Conservation (phyloP, 2,113 vertebrate genomes). For the Cyphomyrus plagiostoma region DNA sequence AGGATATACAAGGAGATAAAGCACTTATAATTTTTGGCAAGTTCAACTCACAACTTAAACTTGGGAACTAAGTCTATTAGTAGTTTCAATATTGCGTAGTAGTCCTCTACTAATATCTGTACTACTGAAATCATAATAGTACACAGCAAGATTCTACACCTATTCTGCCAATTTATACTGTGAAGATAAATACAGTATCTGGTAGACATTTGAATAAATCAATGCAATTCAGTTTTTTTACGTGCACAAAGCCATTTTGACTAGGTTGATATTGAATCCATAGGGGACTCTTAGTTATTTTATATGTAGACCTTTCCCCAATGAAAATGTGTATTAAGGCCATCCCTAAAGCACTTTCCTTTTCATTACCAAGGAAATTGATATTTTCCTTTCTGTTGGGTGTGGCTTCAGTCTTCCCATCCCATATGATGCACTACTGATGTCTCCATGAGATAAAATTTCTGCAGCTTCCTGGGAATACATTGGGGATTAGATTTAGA, state of each 20-base stretch:
- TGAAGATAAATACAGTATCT: background rate
- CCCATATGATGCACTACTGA: background rate
- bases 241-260: background rate
- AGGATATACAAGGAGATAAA: background rate
- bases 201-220: conserved; percentile 12
- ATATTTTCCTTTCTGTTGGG: background rate
- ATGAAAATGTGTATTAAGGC: background rate
- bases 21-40: background rate
- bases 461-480: background rate
- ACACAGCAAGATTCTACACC: background rate
- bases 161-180: background rate
- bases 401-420: background rate
- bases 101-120: background rate
- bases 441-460: background rate
- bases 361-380: background rate
- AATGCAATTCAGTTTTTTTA: conserved; percentile 4
- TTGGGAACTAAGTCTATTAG: background rate
- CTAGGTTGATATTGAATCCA: conserved; percentile 18
- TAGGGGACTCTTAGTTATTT: conserved; percentile 8
- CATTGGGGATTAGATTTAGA: background rate
- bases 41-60: background rate
- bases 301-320: background rate
- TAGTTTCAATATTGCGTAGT: background rate
- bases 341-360: conserved; percentile 14
- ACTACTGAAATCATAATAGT: background rate